phyloP scores from a whole-genome alignment of 2,113 vertebrate species.

The Plecturocebus donacophilus region DNA sequence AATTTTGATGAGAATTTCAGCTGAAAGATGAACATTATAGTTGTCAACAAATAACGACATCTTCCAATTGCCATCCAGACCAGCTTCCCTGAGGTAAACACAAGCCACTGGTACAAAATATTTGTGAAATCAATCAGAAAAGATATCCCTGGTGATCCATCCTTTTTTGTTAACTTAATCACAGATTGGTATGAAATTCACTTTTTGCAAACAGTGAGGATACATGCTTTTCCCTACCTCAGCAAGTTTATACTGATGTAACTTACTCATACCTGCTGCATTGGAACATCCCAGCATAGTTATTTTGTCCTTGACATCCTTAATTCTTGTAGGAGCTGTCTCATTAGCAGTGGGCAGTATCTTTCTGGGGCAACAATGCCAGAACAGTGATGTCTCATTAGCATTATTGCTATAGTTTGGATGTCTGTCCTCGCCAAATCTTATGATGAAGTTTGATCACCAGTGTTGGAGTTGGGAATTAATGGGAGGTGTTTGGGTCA shows the following conservation, averaged over 20 bases:
- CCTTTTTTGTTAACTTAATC: background rate
- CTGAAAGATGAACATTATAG: background rate
- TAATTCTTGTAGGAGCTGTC: background rate
- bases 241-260: background rate
- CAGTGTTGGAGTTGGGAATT: background rate
- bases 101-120: background rate
- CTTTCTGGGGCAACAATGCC: background rate
- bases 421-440: background rate
- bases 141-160: background rate
- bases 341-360: background rate
- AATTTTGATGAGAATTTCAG: background rate
- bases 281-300: background rate
- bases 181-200: background rate
- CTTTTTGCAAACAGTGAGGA: background rate
- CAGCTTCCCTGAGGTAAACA: background rate
- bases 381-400: background rate
- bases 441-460: background rate
- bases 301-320: background rate
- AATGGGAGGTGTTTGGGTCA: background rate
- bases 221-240: background rate
- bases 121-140: background rate
- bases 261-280: background rate
- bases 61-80: background rate
- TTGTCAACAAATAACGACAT: background rate
- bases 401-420: background rate